These are phyloP conservation scores for Drosophila sulfurigaster DNA, from an alignment of 1,140 invertebrate genomes.

Conservation along the genomic window DNA sequence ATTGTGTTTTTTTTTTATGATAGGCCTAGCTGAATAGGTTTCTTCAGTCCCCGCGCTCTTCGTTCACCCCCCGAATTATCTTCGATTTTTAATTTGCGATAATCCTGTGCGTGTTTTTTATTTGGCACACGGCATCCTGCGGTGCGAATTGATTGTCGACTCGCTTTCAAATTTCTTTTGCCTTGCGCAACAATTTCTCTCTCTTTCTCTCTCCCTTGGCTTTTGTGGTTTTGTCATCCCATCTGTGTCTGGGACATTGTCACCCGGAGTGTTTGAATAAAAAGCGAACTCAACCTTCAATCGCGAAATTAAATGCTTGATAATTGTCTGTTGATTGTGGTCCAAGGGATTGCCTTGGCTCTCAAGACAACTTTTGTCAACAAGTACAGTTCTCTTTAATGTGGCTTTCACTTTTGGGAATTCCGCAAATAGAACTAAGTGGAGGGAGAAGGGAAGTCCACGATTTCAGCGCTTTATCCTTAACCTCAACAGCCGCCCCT, in stretches of 20 bases:
- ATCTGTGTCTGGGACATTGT: constrained; percentile 58
- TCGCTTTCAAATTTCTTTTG: constrained; percentile 55
- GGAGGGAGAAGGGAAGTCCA: not conserved
- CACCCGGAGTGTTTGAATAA: constrained; percentile 58
- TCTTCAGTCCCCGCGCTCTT: not conserved
- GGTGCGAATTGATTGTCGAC: constrained; percentile 65
- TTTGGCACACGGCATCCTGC: constrained; percentile 58
- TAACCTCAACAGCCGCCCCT: constrained; percentile 43
- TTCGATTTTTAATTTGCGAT: constrained; percentile 36
- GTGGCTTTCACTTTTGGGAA: not conserved
- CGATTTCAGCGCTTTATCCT: constrained; percentile 36
- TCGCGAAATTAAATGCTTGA: constrained; percentile 62
- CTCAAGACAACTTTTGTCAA: constrained; percentile 2
- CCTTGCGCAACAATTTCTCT: constrained; percentile 28
- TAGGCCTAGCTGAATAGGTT: constrained; percentile 11
- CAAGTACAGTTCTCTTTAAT: constrained; percentile 2
- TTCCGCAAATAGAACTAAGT: not conserved
- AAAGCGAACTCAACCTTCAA: constrained; percentile 16
- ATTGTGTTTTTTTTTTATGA: constrained; percentile 25
- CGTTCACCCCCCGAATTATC: not conserved
- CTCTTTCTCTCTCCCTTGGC: constrained; percentile 28
- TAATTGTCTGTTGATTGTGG: constrained; percentile 68
- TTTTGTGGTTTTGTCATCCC: constrained; percentile 68
- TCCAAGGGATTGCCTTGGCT: constrained; percentile 3
- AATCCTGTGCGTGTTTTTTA: constrained; percentile 62